Evolutionary conservation across 2,888 invertebrate genomes (phyloP), one percentile per base, ranked within the genome.

Genomic region (Diarsia mendica): DNA sequence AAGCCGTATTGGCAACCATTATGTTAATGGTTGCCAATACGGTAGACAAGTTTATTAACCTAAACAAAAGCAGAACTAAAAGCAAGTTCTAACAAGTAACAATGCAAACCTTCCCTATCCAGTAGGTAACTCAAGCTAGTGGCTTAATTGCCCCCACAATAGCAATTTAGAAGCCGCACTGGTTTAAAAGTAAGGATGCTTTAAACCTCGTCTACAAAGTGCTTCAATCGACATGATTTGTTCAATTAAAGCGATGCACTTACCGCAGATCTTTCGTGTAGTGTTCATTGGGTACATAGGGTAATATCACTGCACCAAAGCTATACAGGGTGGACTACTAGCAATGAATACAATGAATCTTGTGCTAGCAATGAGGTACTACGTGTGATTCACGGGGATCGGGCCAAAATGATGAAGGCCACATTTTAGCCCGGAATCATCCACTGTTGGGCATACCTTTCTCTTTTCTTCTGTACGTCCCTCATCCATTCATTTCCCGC

Each of bases 161-260:
- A 61, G 83, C 48, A 51, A 72, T 68, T 78, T 66, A 48, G 70
- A 61, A 70, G 15, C 55, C 15, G 15, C 51, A 44, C 49, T 20
- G 6, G 28, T 44, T 49, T 28, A 15, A 67, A 70, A 74, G 9
- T 39, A 68, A 71, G 28, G 48, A 49, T 39, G 60, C 74, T 72
- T 72, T 79, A 71, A 75, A 1, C 33, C 46, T 46, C 10, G 51
- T 79, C 28, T 67, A 77, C 69, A 74, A 70, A 70, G 51, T 48
- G 28, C 64, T 67, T 20, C 55, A 48, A 61, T 65, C 13, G 46
- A 60, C 60, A 67, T 84, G 51, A 75, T 79, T 83, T 84, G 75
- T 68, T 55, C 75, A 79, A 71, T 83, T 83, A 82, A 68, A 67
- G n/a, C 46, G 13, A 51, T 58, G 67, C 60, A 65, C 67, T 74